phyloP scores from a whole-genome alignment of 2,888 invertebrate genomes.

The Tenthredo amoena region DNA sequence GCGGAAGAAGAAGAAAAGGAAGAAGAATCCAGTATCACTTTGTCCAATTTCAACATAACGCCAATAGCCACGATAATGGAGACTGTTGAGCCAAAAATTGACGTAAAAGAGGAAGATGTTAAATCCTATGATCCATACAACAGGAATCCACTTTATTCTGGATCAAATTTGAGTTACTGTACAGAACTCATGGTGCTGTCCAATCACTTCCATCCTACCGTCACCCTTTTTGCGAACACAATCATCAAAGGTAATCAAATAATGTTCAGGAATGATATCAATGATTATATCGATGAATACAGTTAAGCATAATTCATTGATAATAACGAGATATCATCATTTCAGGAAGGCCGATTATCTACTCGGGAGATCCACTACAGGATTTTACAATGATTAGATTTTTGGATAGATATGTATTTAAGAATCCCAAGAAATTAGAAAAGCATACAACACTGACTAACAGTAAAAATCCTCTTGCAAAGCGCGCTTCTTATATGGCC shows the following conservation, averaged over 20 bases:
- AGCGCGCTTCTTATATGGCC: constrained; percentile 85
- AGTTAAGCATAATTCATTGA: not conserved
- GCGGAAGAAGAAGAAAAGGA: constrained; percentile 59
- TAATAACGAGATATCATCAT: constrained; percentile 53
- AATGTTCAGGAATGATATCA: not conserved
- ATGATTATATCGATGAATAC: not conserved
- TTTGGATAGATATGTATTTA: constrained; percentile 96
- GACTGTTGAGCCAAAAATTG: constrained; percentile 16
- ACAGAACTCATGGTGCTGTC: constrained; percentile 87
- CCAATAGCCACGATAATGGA: constrained; percentile 47
- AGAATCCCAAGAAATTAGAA: constrained; percentile 90
- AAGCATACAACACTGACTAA: constrained; percentile 77
- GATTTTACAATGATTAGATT: constrained; percentile 96
- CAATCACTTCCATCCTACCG: constrained; percentile 94
- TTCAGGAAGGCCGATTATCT: constrained; percentile 87
- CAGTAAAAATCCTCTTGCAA: constrained; percentile 84
- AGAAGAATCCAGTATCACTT: constrained; percentile 61
- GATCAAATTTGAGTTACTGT: constrained; percentile 86
- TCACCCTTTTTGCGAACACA: constrained; percentile 91
- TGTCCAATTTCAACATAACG: constrained; percentile 64
- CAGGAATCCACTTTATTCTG: constrained; percentile 92
- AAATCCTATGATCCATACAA: constrained; percentile 84
- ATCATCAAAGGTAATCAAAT: constrained; percentile 83
- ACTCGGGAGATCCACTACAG: constrained; percentile 95
- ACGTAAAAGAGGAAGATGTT: constrained; percentile 60